A percentile compares a stretch with the other conserved stretches of the same genome.
These are phyloP conservation scores for Dinomys branickii DNA, from an alignment of 2,113 vertebrate species.

Conservation along the genomic window DNA sequence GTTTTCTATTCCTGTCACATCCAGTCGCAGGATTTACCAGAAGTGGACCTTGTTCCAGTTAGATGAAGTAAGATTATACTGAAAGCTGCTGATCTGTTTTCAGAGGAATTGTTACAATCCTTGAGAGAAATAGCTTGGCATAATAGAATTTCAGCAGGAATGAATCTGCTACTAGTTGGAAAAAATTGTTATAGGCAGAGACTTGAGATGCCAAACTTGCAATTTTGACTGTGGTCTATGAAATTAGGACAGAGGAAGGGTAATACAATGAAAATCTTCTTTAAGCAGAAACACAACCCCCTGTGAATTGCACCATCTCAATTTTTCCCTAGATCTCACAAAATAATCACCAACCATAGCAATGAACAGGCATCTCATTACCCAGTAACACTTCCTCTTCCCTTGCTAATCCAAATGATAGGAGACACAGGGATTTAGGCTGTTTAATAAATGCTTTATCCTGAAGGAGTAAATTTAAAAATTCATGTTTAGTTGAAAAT, in stretches of 20 bases:
- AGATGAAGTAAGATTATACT: constrained; percentile 84
- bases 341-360: constrained; percentile 21
- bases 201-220: constrained; percentile 70
- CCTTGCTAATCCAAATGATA: constrained; percentile 61
- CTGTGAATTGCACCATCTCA: constrained; percentile 46
- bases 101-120: constrained; percentile 83
- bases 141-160: constrained; percentile 86
- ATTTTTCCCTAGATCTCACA: constrained; percentile 44
- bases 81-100: constrained; percentile 87
- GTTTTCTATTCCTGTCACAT: constrained; percentile 86
- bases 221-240: constrained; percentile 76
- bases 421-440: constrained; percentile 47
- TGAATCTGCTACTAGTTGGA: constrained; percentile 77
- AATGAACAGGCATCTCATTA: constrained; percentile 53
- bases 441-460: constrained; percentile 36
- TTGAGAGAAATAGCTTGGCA: constrained; percentile 84
- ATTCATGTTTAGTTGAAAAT: not conserved
- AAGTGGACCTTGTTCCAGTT: constrained; percentile 81
- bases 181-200: constrained; percentile 70
- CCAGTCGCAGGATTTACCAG: constrained; percentile 82
- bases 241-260: constrained; percentile 73
- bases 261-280: constrained; percentile 62
- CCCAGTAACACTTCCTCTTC: not conserved
- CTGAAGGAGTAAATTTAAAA: not conserved
- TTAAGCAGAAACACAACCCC: constrained; percentile 64